A percentile compares a stretch with the other conserved stretches of the same genome.
phyloP scores from a whole-genome alignment of 2,888 invertebrate genomes.

The Epistrophe grossulariae region DNA sequence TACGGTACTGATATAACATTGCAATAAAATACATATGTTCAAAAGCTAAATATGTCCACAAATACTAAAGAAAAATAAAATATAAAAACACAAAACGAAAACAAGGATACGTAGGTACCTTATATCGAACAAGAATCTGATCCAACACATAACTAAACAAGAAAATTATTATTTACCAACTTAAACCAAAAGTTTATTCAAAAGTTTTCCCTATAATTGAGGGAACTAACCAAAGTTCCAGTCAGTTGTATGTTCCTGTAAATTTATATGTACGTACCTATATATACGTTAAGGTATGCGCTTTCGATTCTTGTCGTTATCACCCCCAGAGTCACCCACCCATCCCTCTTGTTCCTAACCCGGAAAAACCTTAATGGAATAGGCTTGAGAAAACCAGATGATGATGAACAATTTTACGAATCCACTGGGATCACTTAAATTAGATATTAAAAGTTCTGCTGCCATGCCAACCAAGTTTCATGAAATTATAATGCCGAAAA shows the following conservation, averaged over 20 bases:
- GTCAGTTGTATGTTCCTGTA: constrained; percentile 27
- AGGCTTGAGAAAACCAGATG: constrained; percentile 69
- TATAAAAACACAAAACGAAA: constrained; percentile 23
- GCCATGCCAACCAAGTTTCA: constrained; percentile 60
- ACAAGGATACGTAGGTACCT: constrained; percentile 9
- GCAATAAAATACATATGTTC: neutral
- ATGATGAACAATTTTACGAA: constrained; percentile 74
- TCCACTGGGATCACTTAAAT: constrained; percentile 74
- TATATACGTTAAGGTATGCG: constrained; percentile 17
- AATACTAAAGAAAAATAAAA: neutral
- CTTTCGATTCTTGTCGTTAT: constrained; percentile 57
- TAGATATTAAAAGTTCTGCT: constrained; percentile 73
- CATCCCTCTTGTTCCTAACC: neutral
- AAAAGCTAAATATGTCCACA: constrained; percentile 6
- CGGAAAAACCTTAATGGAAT: constrained; percentile 40
- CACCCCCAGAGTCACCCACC: constrained; percentile 2
- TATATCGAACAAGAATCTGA: constrained; percentile 22
- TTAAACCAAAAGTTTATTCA: constrained; percentile 70
- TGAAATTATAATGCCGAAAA: constrained; percentile 73
- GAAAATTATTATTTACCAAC: constrained; percentile 70
- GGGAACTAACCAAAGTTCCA: constrained; percentile 58
- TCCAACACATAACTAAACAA: constrained; percentile 21
- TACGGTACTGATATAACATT: neutral
- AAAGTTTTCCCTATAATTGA: constrained; percentile 72
- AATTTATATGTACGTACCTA: neutral